Base-by-base conservation (phyloP, 2,113 vertebrate species). In the Lethenteron camtschaticum region DNA sequence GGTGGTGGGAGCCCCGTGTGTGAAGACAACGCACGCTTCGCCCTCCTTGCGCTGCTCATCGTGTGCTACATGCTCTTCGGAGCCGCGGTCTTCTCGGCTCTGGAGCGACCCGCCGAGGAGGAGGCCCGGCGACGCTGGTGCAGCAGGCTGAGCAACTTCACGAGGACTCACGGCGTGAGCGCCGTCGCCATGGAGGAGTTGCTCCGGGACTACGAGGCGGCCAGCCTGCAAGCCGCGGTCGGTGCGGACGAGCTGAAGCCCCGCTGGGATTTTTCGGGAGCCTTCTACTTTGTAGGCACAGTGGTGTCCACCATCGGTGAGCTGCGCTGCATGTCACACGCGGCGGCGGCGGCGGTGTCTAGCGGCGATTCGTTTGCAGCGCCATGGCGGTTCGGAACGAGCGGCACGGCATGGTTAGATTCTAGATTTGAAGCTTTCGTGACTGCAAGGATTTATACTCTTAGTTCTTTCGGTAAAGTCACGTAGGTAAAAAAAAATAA, bases 1-100 rank as follows among this genome's bases (percentile, higher is more conserved):
- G 41, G 41, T 41, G 41, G 41, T 41, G 41, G 41, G 41, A 41
- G 41, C 41, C 41, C 41, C 41, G 41, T 41, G 41, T 41, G 86
- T 20, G 63, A 66, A 11, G 63, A 66, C 63, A 66, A 66, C 63
- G 63, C 10, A 11, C 63, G 63, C n/a, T 66, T 66, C 63, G 63
- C 63, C 8, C 63, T 66, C 63, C 63, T 66, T 20, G 63, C 63
- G n/a, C 63, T 66, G 9, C n/a, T 66, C 10, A 66, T 66, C 10
- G n/a, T 66, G n/a, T n/a, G n/a, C n/a, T 66, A 66, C 63, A 9
- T 66, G 63, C 63, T 66, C 20, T n/a, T n/a, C n/a, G 63, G 63
- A 20, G 63, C 63, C 9, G 63, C 63, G 9, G 63, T 66, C n/a
- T 66, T 66, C 63, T 66, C 63, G 9, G 63, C 63, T n/a, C 10